Percentiles rank a stretch among this genome's conserved stretches.
phyloP scores from a whole-genome alignment of 1,140 invertebrate genomes.

The Choristoneura fumiferana region DNA sequence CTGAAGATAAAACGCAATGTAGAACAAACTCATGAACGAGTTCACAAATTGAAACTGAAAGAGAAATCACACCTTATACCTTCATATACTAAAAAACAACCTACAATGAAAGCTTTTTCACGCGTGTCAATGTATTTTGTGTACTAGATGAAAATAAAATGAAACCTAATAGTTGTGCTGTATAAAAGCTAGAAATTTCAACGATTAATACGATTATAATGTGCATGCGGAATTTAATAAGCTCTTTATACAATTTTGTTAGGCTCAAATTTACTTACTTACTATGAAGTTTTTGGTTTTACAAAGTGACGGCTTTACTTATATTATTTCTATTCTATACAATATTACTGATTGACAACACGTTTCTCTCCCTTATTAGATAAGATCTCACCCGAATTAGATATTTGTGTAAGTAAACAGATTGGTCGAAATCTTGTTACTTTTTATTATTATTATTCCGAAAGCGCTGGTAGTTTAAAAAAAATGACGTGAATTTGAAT shows the following conservation, averaged over 20 bases:
- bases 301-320: no score
- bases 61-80: slow-evolving; percentile 22
- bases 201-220: slow-evolving; percentile 4
- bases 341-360: no score
- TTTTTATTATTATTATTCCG: no score
- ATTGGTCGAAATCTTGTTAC: no score
- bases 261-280: no score
- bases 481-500: no score
- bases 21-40: slow-evolving; percentile 98
- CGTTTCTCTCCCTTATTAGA: no score
- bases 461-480: no score
- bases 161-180: background rate
- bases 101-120: background rate
- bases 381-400: no score
- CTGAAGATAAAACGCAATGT: slow-evolving; percentile 98
- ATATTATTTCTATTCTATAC: no score
- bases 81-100: background rate
- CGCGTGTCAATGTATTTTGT: background rate
- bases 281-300: no score
- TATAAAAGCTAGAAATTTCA: slow-evolving; percentile 2
- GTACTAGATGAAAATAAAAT: background rate
- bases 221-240: slow-evolving; percentile 11
- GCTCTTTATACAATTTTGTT: background rate
- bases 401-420: no score
- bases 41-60: slow-evolving; percentile 98